Conservation (phyloP, 2,888 invertebrate genomes). For the Sussaba pulchella region DNA sequence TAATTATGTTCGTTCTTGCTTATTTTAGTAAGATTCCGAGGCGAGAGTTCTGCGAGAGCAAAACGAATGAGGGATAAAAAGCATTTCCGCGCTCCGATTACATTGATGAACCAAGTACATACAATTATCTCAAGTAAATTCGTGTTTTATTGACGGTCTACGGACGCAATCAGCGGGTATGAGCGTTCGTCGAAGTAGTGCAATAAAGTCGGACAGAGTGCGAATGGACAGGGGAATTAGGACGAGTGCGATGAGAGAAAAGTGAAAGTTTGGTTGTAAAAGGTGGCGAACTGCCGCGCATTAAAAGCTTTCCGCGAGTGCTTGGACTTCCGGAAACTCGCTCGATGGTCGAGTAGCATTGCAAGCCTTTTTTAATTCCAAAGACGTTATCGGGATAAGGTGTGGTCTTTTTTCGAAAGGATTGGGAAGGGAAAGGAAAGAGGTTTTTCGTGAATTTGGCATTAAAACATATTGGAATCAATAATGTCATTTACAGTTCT, state of each 20-base stretch:
- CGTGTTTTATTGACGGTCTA: conserved; percentile 47
- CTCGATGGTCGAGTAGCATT: conserved; percentile 9
- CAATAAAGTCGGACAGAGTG: conserved; percentile 3
- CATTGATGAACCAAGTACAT: conserved; percentile 60
- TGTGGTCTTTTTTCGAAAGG: background rate
- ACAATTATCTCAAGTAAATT: conserved; percentile 59
- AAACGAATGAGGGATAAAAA: background rate
- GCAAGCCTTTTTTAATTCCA: conserved; percentile 5
- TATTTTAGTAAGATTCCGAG: conserved; percentile 62
- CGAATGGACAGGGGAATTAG: conserved; percentile 24
- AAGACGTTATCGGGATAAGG: conserved; percentile 7
- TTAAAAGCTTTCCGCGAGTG: conserved; percentile 57
- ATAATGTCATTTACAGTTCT: background rate
- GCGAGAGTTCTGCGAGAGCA: conserved; percentile 52
- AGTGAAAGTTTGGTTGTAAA: conserved; percentile 20
- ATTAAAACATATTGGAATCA: background rate
- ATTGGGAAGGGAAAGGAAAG: background rate
- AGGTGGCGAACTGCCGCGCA: conserved; percentile 39
- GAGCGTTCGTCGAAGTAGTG: background rate
- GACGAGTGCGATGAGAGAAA: conserved; percentile 18
- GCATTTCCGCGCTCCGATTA: conserved; percentile 53
- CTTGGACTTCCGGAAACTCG: conserved; percentile 29
- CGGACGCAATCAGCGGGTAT: conserved; percentile 1
- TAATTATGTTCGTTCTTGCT: conserved; percentile 51
- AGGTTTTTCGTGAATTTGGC: background rate